Base-by-base conservation (phyloP, 2,888 invertebrate genomes). In the Thyatira batis region DNA sequence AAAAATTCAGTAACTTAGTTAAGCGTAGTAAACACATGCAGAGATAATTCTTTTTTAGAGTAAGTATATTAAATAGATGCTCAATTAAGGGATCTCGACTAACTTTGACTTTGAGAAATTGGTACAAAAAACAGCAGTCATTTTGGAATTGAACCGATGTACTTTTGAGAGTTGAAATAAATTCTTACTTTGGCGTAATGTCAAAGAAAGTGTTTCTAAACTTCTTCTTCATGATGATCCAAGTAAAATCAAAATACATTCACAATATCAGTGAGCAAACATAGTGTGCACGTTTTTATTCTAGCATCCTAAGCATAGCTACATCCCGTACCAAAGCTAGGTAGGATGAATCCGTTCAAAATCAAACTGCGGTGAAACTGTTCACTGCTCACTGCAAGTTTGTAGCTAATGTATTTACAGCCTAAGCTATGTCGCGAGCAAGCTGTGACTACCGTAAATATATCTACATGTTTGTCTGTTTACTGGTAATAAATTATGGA, bases 331-430 rank as follows among this genome's bases (percentile, higher is more conserved):
- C 61, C 60, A 65, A 71, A 74, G 73, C 68, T 71, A 80, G 78
- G 70, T 78, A 71, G 71, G 61, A 69, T 63, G 69, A 73, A 77
- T 77, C 79, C 71, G 73, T 71, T 76, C 61, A 69, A 62, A 83
- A 83, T 83, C 81, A 83, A 80, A 78, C 76, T 80, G 79, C 69
- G 76, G 76, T 71, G 66, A 69, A 79, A 78, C 79, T 75, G 74
- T 73, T 76, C 68, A 56, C 61, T 58, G 52, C 57, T 51, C 57
- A 39, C 57, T 62, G 57, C 50, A 60, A 80, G 78, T 79, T 81
- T 66, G 63, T 60, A 58, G 61, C 69, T 79, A 81, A 81, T 72
- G 74, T 78, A 78, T 77, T 81, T 77, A 78, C 64, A 62, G 63
- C 57, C 52, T 48, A 1, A 48, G 27, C 51, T 61, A 54, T 63